These are phyloP conservation scores for Hydraecia micacea DNA, from an alignment of 2,888 invertebrate species.

Conservation along the genomic window DNA sequence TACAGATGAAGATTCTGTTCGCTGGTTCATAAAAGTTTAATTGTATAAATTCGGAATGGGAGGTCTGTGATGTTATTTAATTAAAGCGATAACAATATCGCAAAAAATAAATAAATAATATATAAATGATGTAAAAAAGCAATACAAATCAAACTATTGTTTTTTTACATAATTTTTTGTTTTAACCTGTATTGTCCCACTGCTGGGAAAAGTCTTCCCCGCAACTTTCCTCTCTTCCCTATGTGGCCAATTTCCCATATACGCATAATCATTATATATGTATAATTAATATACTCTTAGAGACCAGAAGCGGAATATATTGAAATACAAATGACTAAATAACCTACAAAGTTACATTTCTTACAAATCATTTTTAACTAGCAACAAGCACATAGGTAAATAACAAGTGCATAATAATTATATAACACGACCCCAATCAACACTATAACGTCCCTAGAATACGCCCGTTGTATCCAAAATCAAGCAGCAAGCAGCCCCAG, in stretches of 20 bases:
- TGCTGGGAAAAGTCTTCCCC: not conserved
- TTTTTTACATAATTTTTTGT: not conserved
- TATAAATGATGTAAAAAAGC: no score
- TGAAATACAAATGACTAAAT: no score
- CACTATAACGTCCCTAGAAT: no score
- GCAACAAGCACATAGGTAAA: no score
- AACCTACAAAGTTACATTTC: no score
- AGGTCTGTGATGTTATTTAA: not conserved
- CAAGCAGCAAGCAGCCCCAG: no score
- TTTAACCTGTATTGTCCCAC: not conserved
- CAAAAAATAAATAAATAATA: no score
- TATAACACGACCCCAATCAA: no score
- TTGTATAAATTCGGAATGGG: conserved; percentile 28
- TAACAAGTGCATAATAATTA: no score
- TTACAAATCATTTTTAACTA: no score
- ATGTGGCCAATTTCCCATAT: not conserved
- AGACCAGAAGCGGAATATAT: no score
- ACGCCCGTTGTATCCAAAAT: no score
- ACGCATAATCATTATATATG: not conserved
- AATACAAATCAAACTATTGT: not conserved
- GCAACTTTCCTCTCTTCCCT: not conserved
- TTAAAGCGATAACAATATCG: not conserved
- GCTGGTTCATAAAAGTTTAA: conserved; percentile 44
- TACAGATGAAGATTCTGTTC: conserved; percentile 48
- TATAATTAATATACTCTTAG: not conserved